Evolutionary conservation across 2,888 invertebrate species (phyloP), one percentile per base, ranked within the genome.

Genomic region (Tinea pellionella): DNA sequence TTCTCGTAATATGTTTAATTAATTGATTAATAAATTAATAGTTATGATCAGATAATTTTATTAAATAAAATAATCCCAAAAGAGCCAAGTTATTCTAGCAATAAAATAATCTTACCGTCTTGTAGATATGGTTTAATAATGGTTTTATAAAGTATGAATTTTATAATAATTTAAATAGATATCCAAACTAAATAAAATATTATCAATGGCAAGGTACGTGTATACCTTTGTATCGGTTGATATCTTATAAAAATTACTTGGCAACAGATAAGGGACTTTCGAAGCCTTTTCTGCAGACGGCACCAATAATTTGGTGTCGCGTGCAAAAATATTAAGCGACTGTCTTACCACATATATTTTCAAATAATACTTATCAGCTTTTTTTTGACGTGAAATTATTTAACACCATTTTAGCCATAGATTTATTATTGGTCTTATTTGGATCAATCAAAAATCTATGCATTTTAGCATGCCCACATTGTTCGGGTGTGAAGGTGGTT

Each of bases 241-340:
- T 47, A 47, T 47, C 47, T 47, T 47, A 47, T 47, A 47, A 15
- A 15, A n/a, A 47, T 47, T 24, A 53, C 53, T 18, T 53, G 18
- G 57, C 32, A 15, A 32, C 57, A 15, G 53, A 53, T 53, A 53
- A 53, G 24, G 11, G 11, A 53, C 53, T 53, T 53, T 53, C 53
- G 57, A 61, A 61, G 61, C 61, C 59, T 61, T 32, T 24, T 60
- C 43, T 58, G 61, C 61, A 59, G 58, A 37, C 61, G 61, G 18
- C 59, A 61, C 16, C 9, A 59, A 30, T 30, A 7, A 47, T 16
- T 58, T n/a, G 16, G 57, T 42, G 61, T 51, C 58, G 58, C 51
- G 41, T 61, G 61, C 30, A 32, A 29, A 56, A 61, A 13, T 30
- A 11, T 47, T 58, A 59, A 61, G 59, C 15, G n/a, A 13, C 12